Base-by-base conservation (phyloP, 2,113 vertebrate genomes). In the Eolophus roseicapilla region DNA sequence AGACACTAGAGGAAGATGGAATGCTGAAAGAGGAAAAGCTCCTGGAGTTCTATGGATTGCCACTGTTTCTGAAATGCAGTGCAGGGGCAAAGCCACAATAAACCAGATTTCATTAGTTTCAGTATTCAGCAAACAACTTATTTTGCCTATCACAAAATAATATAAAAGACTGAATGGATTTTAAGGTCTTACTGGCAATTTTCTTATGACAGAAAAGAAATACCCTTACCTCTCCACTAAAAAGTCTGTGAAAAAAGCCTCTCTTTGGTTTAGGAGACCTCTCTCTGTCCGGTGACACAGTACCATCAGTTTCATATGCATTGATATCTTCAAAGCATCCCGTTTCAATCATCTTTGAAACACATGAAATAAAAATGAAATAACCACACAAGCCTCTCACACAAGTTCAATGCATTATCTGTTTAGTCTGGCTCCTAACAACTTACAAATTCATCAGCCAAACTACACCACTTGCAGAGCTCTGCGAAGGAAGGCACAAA, bases 271-370 rank as follows among this genome's bases (percentile, higher is more conserved):
- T 98, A 83, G 83, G 63, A 98, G 96, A 97, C 95, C 98, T 70
- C 81, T 99, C 98, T 92, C 97, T 96, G 67, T 98, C 97, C 16
- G 97, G 69, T 86, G 98, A 96, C 95, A 97, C 95, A 33, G 92
- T 96, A 81, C 98, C 98, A 57, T 98, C 98, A 10, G 97, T 97
- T 96, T 98, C 98, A 59, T 93, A 98, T 28, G 98, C 96, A 39
- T 98, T 99, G 95, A 99, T 98, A 96, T 99, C 99, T 96, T 99
- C 98, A 97, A 99, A 99, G 95, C 99, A 99, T 87, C 98, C 98
- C 4, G 99, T 99, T 97, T 99, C 99, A 31, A 99, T 99, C 98
- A 99, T 99, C 99, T 99, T 92, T 27, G 21, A 88, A 95, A 94
- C 25, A 78, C 3, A 80, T 16, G 27, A 76, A 81, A 81, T 46